Evolutionary conservation across 2,888 invertebrate species (phyloP).

Genomic region (Linnaemya tessellans): DNA sequence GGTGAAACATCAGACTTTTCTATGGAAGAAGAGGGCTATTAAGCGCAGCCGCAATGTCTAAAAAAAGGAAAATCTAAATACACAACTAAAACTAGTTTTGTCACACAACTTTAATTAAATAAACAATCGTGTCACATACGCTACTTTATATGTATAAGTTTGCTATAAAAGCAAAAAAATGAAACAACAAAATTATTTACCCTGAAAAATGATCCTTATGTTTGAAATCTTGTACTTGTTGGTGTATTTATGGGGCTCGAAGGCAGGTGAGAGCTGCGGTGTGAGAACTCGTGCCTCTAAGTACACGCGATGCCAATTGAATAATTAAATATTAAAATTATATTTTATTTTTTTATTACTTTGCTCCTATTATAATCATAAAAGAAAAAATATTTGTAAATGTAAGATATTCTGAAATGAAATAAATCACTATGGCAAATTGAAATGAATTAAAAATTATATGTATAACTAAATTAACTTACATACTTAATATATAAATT

Average conservation of each 20-base stretch:
- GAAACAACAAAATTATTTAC: slow-evolving; percentile 16
- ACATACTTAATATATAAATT: neutral
- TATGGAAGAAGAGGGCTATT: slow-evolving; percentile 92
- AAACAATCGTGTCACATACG: neutral
- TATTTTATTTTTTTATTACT: slow-evolving; percentile 27
- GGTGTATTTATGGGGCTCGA: slow-evolving; percentile 77
- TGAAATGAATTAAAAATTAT: slow-evolving; percentile 30
- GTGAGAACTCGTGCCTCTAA: slow-evolving; percentile 78
- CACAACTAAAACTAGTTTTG: slow-evolving; percentile 2
- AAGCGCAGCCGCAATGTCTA: slow-evolving; percentile 53
- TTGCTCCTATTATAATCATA: slow-evolving; percentile 20
- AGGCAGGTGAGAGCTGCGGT: slow-evolving; percentile 80
- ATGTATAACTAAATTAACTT: slow-evolving; percentile 23
- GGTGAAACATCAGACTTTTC: slow-evolving; percentile 92
- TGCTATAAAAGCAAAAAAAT: slow-evolving; percentile 39
- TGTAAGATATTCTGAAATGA: slow-evolving; percentile 44
- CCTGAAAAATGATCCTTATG: slow-evolving; percentile 54
- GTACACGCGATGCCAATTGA: slow-evolving; percentile 78
- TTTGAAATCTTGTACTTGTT: slow-evolving; percentile 75
- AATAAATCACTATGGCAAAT: slow-evolving; percentile 30
- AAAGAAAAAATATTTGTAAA: neutral
- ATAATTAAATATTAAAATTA: slow-evolving; percentile 62
- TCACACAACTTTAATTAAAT: slow-evolving; percentile 20
- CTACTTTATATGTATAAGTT: slow-evolving; percentile 36
- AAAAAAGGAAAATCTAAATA: neutral